Conservation (phyloP, 2,888 invertebrate species). For the Clistopyga incitator region DNA sequence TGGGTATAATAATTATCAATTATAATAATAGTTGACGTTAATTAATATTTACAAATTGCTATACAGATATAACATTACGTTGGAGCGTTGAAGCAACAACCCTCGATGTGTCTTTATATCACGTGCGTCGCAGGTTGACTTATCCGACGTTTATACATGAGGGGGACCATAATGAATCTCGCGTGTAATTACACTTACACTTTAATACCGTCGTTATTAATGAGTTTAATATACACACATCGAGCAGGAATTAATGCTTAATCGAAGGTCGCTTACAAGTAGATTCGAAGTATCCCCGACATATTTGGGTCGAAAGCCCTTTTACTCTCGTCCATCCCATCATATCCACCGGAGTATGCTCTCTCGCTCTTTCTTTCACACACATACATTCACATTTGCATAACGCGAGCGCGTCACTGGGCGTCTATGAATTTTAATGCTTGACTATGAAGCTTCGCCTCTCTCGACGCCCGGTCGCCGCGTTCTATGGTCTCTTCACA, state of each 20-base stretch:
- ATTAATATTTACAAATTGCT: slow-evolving; percentile 64
- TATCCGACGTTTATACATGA: slow-evolving; percentile 14
- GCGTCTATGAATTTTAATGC: slow-evolving; percentile 68
- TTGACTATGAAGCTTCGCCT: slow-evolving; percentile 62
- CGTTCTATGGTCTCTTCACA: slow-evolving; percentile 62
- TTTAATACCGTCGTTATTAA: slow-evolving; percentile 59
- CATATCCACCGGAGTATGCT: slow-evolving; percentile 26
- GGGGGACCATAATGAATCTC: slow-evolving; percentile 31
- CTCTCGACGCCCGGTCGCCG: slow-evolving; percentile 14
- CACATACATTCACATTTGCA: slow-evolving; percentile 61
- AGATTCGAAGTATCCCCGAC: slow-evolving; percentile 59
- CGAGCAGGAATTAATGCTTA: slow-evolving; percentile 54
- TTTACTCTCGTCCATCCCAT: slow-evolving; percentile 28
- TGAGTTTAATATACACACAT: slow-evolving; percentile 63
- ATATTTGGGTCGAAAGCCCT: slow-evolving; percentile 62
- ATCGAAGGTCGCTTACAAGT: slow-evolving; percentile 50
- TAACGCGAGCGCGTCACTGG: slow-evolving; percentile 59
- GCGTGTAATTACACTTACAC: slow-evolving; percentile 38
- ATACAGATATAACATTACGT: slow-evolving; percentile 57
- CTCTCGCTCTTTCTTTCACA: neutral
- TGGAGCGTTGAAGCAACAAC: slow-evolving; percentile 35
- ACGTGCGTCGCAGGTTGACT: slow-evolving; percentile 4
- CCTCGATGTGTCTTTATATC: slow-evolving; percentile 41
- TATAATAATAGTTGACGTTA: slow-evolving; percentile 39
- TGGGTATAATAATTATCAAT: slow-evolving; percentile 45